phyloP scores from a whole-genome alignment of 2,888 invertebrate species.

The Calliphora vomitoria region DNA sequence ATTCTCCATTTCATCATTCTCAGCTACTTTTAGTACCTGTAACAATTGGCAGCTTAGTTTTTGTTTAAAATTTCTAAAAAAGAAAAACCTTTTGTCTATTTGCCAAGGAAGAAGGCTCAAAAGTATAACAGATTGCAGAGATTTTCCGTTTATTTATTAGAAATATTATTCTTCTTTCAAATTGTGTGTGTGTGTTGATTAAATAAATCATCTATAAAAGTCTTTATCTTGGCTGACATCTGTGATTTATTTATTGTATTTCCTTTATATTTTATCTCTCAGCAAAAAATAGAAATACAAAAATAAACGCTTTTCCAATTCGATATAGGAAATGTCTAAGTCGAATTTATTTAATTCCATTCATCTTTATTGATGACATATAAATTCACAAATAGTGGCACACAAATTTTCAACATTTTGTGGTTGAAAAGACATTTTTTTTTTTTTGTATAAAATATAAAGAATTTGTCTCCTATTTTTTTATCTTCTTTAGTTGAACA shows the following conservation, averaged over 20 bases:
- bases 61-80: not conserved
- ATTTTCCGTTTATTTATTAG: conserved; percentile 6
- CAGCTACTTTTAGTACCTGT: not conserved
- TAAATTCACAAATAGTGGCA: conserved; percentile 12
- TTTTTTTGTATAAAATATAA: not conserved
- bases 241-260: conserved; percentile 71
- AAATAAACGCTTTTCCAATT: conserved; percentile 9
- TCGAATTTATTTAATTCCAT: conserved; percentile 60
- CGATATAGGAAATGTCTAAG: conserved; percentile 16
- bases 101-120: conserved; percentile 30
- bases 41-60: not conserved
- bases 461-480: conserved; percentile 33
- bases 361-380: conserved; percentile 56
- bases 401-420: conserved; percentile 35
- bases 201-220: conserved; percentile 69
- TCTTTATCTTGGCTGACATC: conserved; percentile 68
- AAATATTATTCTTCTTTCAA: conserved; percentile 24
- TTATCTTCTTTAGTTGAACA: conserved; percentile 27
- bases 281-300: conserved; percentile 8
- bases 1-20: too few relatives aligned
- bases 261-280: conserved; percentile 44
- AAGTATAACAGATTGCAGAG: conserved; percentile 12
- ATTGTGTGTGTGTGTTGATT: conserved; percentile 52
- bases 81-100: not conserved
- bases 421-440: conserved; percentile 36